A percentile compares a stretch with the other conserved stretches of the same genome.
These are phyloP conservation scores for Nesogale talazaci DNA, from an alignment of 2,113 vertebrate species.

Conservation along the genomic window DNA sequence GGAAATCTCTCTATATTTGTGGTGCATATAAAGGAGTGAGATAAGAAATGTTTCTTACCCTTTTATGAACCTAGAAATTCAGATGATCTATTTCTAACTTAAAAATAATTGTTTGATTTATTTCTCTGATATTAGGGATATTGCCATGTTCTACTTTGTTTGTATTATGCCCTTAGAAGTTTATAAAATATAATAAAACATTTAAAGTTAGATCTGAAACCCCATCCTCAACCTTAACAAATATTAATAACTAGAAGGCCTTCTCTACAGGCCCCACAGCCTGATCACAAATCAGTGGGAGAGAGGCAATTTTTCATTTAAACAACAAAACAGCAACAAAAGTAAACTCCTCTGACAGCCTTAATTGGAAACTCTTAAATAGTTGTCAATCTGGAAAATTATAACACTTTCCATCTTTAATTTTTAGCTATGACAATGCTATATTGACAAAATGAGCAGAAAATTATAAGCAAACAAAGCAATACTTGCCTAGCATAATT, in stretches of 20 bases:
- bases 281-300: not conserved
- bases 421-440: not conserved
- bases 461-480: not conserved
- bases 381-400: not conserved
- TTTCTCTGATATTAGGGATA: too few relatives aligned
- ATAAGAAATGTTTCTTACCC: too few relatives aligned
- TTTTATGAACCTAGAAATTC: too few relatives aligned
- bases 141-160: too few relatives aligned
- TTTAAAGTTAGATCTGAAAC: not conserved
- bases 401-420: constrained; percentile 1
- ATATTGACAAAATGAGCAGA: not conserved
- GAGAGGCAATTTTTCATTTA: not conserved
- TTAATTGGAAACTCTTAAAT: not conserved
- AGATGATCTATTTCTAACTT: too few relatives aligned
- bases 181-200: not conserved
- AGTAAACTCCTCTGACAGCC: not conserved
- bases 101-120: too few relatives aligned
- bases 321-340: not conserved
- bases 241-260: not conserved
- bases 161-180: not conserved
- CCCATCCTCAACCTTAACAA: not conserved
- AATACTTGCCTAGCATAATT: not conserved
- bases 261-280: not conserved
- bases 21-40: too few relatives aligned
- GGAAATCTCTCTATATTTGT: too few relatives aligned